These are phyloP conservation scores for Conus ventricosus DNA, from an alignment of 1,140 invertebrate species.

Conservation along the genomic window DNA sequence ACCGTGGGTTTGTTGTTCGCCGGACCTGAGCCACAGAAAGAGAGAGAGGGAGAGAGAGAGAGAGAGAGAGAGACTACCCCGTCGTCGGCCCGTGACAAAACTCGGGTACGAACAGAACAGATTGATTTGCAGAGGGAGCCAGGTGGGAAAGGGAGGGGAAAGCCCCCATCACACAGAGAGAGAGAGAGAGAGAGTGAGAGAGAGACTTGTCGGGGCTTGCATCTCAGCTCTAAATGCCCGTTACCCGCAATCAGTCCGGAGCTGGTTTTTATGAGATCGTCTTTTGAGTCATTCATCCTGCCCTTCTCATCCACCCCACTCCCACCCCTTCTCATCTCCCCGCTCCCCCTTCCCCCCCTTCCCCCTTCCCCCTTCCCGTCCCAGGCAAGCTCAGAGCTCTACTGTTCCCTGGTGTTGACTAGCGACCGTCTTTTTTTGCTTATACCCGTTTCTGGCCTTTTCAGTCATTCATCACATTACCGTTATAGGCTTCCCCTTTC, in stretches of 20 bases:
- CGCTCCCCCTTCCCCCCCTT: too few species aligned
- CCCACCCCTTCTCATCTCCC: background rate
- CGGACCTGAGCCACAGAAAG: too few species aligned
- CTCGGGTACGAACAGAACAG: background rate
- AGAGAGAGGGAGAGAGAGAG: too few species aligned
- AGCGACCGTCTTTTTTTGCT: background rate
- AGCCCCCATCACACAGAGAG: background rate
- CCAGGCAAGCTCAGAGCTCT: too few species aligned
- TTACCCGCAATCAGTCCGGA: background rate
- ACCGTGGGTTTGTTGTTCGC: background rate
- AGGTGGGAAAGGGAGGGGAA: background rate
- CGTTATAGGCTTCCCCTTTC: background rate
- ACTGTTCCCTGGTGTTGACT: background rate
- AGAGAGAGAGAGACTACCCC: background rate
- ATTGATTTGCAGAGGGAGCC: background rate
- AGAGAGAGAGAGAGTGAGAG: too few species aligned
- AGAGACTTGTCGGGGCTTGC: background rate
- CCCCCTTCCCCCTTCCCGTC: too few species aligned
- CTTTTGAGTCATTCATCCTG: background rate
- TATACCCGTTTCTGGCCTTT: background rate
- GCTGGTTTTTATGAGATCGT: background rate
- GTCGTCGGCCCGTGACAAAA: background rate
- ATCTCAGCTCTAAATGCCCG: background rate
- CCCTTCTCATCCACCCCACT: background rate
- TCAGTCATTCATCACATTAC: conserved; percentile 6